Evolutionary conservation across 37 sponge, comb jelly and placozoan genomes (phyloP), one percentile per base, ranked within the genome.

Genomic region (Cladorhizidae sp.): DNA sequence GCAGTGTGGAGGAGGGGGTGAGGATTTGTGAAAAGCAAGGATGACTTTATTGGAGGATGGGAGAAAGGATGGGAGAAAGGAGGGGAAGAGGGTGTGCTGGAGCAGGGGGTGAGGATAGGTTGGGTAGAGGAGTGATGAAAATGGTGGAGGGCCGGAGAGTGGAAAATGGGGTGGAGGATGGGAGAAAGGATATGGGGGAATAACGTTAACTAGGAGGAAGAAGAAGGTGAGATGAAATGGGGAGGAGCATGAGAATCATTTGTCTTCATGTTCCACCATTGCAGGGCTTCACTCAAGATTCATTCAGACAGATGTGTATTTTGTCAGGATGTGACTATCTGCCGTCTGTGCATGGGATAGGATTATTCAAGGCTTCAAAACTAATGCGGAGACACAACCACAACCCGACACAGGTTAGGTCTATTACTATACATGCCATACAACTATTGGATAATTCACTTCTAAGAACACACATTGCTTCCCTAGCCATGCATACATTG

Each of bases 261-360:
- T 41, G 40, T 28, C 23, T 54, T 14, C 3, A 17, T 35, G 11
- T 56, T 2, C 26, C 26, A 7, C 45, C 15, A 41, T 68, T 69
- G 40, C 67, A 88, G 82, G 90, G 90, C 23, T 94, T 97, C 67
- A 84, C 79, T 71, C 67, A 55, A 33, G 83, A 85, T 43, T 81
- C 88, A 5, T 96, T 93, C 80, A 78, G 99, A 17, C 94, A 96
- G 31, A 96, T 98, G 96, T 98, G 99, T 70, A 98, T 98, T 29
- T 80, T 98, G 51, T 95, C 96, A 15, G 99, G 99, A 11, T 98
- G 99, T 89, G 99, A 98, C 81, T 98, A 98, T 79, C 90, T 98
- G 22, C 73, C 95, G 51, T 88, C 92, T 18, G 80, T 98, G 1
- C 94, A 92, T 32, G 97, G 97, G 11, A 84, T 96, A 23, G 99